phyloP scores from a whole-genome alignment of 2,113 vertebrate species.

The Laticauda colubrina region DNA sequence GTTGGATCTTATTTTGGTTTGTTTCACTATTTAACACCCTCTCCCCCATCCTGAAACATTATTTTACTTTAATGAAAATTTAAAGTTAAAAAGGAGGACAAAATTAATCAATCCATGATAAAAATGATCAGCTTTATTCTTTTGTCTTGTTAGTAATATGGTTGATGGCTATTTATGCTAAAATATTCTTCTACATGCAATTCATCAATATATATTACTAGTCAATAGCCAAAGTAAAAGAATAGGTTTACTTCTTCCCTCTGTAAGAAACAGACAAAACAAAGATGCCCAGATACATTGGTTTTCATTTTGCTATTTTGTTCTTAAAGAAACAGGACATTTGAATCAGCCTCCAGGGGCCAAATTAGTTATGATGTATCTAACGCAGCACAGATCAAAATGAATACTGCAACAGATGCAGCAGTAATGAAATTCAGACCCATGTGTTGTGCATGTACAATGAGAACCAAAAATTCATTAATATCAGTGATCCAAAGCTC shows the following conservation, averaged over 20 bases:
- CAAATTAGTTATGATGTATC: conserved; percentile 55
- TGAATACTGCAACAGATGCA: conserved; percentile 59
- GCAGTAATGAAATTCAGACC: conserved; percentile 33
- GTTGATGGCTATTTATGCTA: conserved; percentile 65
- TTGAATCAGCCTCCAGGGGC: conserved; percentile 27
- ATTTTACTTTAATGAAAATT: neutral
- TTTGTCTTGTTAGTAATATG: conserved; percentile 71
- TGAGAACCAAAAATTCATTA: conserved; percentile 4
- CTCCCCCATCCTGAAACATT: neutral
- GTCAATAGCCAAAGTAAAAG: conserved; percentile 72
- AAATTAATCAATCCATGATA: conserved; percentile 72
- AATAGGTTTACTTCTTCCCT: conserved; percentile 64
- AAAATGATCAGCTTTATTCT: conserved; percentile 85
- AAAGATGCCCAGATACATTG: conserved; percentile 40
- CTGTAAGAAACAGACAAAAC: conserved; percentile 69
- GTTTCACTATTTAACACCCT: neutral
- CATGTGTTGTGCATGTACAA: conserved; percentile 51
- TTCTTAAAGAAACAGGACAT: conserved; percentile 50
- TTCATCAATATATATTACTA: conserved; percentile 71
- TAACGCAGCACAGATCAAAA: conserved; percentile 58
- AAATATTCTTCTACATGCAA: conserved; percentile 83
- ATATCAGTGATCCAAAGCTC: conserved; percentile 9
- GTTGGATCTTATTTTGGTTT: neutral
- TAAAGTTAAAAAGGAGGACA: conserved; percentile 48
- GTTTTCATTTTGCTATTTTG: conserved; percentile 61